Evolutionary conservation across 2,888 invertebrate species (phyloP), one percentile per base, ranked within the genome.

Genomic region (Conchocele bisecta): DNA sequence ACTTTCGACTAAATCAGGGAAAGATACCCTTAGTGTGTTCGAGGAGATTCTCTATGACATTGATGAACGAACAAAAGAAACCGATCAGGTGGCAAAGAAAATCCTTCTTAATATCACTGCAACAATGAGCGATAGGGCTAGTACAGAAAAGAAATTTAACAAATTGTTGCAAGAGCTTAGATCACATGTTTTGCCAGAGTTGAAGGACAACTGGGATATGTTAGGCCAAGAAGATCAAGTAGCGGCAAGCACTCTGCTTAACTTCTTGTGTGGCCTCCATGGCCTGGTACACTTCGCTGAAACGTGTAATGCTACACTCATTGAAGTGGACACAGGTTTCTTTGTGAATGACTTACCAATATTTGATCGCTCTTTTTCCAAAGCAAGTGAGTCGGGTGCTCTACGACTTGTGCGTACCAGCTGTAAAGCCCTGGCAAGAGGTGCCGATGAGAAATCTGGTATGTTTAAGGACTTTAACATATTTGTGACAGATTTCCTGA

Each of bases 221-320:
- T 42, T 78, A 22, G 50, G 61, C 3, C 3, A 28, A 13, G 65
- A 37, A 26, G 70, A 77, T 6, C 66, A 80, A 54, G 3, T 22
- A 6, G 15, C 37, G 31, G 58, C 39, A 22, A 58, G 77, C 29
- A 28, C 29, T 20, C 37, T 81, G 2, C 31, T 73, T 22, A 81
- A 75, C 37, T 82, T 81, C 50, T 81, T 81, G 50, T 79, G 81
- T 63, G 81, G 79, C 1, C 48, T 81, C 2, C 82, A 81, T 39
- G 46, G 66, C 9, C 48, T 79, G 1, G 77, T 78, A 2, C 73
- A 77, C 28, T 57, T 76, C 22, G 78, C 79, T n/a, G 79, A 82
- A 53, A 33, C 63, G 9, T 20, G 59, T 7, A 61, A 68, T 24
- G 31, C 35, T 7, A 24, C 37, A 9, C 9, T 63, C n/a, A 22